phyloP scores from a whole-genome alignment of 2,888 invertebrate species.

The Oscheius sp. region DNA sequence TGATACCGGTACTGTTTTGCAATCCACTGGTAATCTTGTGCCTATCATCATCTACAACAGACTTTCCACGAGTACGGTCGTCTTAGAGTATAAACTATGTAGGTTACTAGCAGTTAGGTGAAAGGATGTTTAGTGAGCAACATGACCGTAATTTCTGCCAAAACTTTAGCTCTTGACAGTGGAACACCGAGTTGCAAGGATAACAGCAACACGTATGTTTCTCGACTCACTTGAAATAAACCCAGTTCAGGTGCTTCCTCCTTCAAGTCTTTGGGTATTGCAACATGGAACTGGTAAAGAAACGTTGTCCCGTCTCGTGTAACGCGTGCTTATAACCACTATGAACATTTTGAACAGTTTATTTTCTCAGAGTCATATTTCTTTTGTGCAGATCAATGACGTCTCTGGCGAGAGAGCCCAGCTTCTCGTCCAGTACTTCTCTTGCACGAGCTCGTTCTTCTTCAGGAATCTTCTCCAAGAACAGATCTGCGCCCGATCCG shows the following conservation, averaged over 20 bases:
- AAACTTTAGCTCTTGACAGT: slow-evolving; percentile 1
- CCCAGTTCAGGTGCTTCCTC: slow-evolving; percentile 16
- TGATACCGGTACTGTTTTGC: slow-evolving; percentile 45
- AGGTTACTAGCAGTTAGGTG: no score
- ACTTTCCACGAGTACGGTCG: slow-evolving; percentile 43
- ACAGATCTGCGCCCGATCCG: slow-evolving; percentile 11
- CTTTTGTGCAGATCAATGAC: slow-evolving; percentile 12
- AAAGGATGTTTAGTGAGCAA: no score
- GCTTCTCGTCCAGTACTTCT: slow-evolving; percentile 13
- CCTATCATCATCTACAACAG: slow-evolving; percentile 58
- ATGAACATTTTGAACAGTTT: slow-evolving; percentile 1
- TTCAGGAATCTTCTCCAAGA: slow-evolving; percentile 4
- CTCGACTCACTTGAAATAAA: background rate
- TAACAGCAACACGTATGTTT: slow-evolving; percentile 2
- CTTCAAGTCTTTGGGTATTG: slow-evolving; percentile 29
- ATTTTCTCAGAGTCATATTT: slow-evolving; percentile 2
- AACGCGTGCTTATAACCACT: background rate
- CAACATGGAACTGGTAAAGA: slow-evolving; percentile 27
- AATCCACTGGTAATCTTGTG: slow-evolving; percentile 46
- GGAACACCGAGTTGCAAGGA: background rate
- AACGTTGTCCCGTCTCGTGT: slow-evolving; percentile 23
- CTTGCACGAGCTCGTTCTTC: slow-evolving; percentile 5
- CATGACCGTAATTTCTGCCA: no score
- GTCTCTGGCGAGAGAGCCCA: slow-evolving; percentile 1
- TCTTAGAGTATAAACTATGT: slow-evolving; percentile 40